These are phyloP conservation scores for Diorhabda carinulata DNA, from an alignment of 1,140 invertebrate species.

Conservation along the genomic window DNA sequence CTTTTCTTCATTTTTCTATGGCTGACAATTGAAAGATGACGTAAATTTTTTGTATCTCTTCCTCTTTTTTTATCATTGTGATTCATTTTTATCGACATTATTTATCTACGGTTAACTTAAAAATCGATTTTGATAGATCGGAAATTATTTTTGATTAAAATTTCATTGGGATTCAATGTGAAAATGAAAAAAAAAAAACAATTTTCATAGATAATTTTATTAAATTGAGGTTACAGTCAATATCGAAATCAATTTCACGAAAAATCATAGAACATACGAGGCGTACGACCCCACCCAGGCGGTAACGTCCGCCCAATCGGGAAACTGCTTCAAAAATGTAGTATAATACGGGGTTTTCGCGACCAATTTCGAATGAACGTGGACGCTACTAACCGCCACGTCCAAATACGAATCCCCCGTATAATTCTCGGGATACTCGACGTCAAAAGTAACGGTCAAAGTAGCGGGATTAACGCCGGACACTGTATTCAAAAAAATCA, in stretches of 20 bases:
- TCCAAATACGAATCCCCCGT: neutral
- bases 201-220: neutral
- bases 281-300: constrained; percentile 2
- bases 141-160: too few relatives aligned
- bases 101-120: too few relatives aligned
- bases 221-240: neutral
- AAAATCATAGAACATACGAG: neutral
- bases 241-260: neutral
- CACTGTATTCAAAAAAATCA: neutral
- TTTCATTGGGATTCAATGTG: too few relatives aligned
- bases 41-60: too few relatives aligned
- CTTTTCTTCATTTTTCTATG: too few relatives aligned
- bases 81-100: too few relatives aligned
- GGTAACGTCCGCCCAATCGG: constrained; percentile 5
- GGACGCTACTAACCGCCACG: neutral
- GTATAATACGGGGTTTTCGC: neutral
- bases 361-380: constrained; percentile 3
- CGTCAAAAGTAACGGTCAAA: constrained; percentile 5
- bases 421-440: constrained; percentile 9
- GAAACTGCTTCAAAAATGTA: neutral
- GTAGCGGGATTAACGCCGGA: neutral
- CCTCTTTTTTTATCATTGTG: too few relatives aligned
- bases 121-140: too few relatives aligned
- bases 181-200: too few relatives aligned
- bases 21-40: too few relatives aligned